Percentiles rank a stretch among this genome's conserved stretches.
Evolutionary conservation across 1,140 invertebrate genomes (phyloP).

Genomic region (Meloidogyne chitwoodi): DNA sequence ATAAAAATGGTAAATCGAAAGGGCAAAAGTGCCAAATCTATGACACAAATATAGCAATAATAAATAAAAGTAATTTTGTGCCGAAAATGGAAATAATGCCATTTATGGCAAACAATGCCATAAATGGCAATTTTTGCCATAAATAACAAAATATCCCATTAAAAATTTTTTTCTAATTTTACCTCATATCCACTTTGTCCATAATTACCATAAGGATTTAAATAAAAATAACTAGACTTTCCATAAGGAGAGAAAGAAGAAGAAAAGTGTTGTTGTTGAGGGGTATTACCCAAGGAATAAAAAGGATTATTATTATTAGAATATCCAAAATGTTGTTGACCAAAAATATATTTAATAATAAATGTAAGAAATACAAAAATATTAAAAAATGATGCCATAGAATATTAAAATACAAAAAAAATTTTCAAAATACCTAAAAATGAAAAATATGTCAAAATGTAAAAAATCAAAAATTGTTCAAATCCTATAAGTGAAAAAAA

Average conservation of each 20-base stretch:
- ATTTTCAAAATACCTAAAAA: neutral
- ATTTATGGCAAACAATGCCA: too few species aligned
- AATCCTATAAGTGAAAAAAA: too few species aligned
- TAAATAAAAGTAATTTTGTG: too few species aligned
- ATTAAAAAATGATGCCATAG: neutral
- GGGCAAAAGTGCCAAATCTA: too few species aligned
- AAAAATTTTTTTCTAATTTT: too few species aligned
- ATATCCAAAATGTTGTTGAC: neutral
- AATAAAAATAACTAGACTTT: conserved; percentile 8
- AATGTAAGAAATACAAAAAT: neutral
- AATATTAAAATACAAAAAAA: neutral
- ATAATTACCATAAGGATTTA: conserved; percentile 8
- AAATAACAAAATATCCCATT: too few species aligned
- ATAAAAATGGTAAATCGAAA: too few species aligned
- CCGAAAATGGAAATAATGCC: too few species aligned
- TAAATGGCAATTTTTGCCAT: too few species aligned
- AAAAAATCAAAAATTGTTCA: too few species aligned
- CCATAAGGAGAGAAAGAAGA: neutral
- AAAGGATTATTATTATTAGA: neutral
- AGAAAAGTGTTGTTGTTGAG: neutral
- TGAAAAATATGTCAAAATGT: neutral
- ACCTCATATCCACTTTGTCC: conserved; percentile 14
- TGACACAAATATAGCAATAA: too few species aligned
- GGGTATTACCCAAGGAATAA: neutral
- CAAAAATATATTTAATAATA: neutral